A percentile compares a stretch with the other conserved stretches of the same genome.
These are phyloP conservation scores for Lucifuga dentata DNA, from an alignment of 2,113 vertebrate genomes.

Conservation along the genomic window DNA sequence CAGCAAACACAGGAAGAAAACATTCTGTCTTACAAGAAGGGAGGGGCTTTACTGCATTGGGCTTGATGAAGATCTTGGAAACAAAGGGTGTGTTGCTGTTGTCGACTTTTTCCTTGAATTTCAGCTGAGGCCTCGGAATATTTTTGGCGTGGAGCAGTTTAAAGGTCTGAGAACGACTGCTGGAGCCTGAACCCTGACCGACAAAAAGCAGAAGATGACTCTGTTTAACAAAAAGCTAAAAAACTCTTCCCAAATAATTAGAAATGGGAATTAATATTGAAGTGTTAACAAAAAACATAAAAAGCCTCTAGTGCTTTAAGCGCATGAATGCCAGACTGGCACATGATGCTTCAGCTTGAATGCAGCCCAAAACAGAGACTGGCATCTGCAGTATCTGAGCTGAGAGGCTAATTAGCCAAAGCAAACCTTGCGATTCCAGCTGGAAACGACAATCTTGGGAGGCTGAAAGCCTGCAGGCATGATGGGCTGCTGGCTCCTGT, in stretches of 20 bases:
- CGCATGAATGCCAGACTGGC: constrained; percentile 8
- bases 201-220: constrained; percentile 3
- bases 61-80: constrained; percentile 94
- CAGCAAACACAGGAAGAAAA: background rate
- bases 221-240: constrained; percentile 9
- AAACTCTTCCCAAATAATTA: background rate
- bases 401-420: constrained; percentile 66
- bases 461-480: constrained; percentile 91
- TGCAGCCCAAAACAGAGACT: constrained; percentile 1
- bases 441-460: constrained; percentile 93
- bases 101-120: constrained; percentile 94
- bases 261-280: background rate
- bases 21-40: constrained; percentile 85
- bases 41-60: constrained; percentile 91
- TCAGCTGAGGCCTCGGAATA: constrained; percentile 91
- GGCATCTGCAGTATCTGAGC: constrained; percentile 14
- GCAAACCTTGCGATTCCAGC: constrained; percentile 97
- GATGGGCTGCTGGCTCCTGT: constrained; percentile 90
- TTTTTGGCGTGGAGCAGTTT: constrained; percentile 95
- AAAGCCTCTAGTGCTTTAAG: background rate
- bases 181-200: constrained; percentile 82
- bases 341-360: constrained; percentile 24
- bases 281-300: background rate
- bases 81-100: constrained; percentile 96
- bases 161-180: constrained; percentile 87